Conservation (phyloP, 37 sponge, comb jelly and placozoan genomes). For the Aphrocallistes beatrix region DNA sequence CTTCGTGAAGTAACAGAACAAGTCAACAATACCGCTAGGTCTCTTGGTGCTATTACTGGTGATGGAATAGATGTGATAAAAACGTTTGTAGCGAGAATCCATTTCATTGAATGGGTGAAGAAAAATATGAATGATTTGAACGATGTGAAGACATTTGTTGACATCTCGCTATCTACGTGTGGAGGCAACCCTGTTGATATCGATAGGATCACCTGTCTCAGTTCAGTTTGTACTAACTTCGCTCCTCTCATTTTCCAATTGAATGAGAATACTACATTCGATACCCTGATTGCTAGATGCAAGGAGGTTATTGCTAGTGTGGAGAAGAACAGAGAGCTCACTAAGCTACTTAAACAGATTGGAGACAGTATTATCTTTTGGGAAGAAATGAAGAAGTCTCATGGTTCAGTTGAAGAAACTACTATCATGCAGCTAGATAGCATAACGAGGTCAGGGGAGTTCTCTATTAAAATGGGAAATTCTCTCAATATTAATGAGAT, state of each 20-base stretch:
- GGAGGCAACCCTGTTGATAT: neutral
- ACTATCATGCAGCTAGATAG: neutral
- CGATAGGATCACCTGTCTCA: neutral
- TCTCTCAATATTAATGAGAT: neutral
- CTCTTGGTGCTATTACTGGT: neutral
- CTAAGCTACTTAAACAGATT: neutral
- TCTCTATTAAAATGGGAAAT: neutral
- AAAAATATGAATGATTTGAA: neutral
- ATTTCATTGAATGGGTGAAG: neutral
- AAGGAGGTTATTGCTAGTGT: neutral
- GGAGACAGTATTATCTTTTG: neutral
- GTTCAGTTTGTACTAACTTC: conserved; percentile 9
- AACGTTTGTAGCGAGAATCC: neutral
- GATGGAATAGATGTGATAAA: neutral
- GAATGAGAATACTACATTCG: neutral
- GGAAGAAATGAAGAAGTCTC: conserved; percentile 9
- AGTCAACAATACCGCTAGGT: neutral
- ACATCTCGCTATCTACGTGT: neutral
- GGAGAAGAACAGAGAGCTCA: neutral
- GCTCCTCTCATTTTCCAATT: neutral
- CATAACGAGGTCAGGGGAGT: neutral
- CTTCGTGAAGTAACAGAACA: neutral
- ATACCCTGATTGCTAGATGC: conserved; percentile 5
- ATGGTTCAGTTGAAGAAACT: conserved; percentile 9
- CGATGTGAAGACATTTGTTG: neutral